phyloP scores from a whole-genome alignment of 1,140 invertebrate species.

The Drosophila oshimai region DNA sequence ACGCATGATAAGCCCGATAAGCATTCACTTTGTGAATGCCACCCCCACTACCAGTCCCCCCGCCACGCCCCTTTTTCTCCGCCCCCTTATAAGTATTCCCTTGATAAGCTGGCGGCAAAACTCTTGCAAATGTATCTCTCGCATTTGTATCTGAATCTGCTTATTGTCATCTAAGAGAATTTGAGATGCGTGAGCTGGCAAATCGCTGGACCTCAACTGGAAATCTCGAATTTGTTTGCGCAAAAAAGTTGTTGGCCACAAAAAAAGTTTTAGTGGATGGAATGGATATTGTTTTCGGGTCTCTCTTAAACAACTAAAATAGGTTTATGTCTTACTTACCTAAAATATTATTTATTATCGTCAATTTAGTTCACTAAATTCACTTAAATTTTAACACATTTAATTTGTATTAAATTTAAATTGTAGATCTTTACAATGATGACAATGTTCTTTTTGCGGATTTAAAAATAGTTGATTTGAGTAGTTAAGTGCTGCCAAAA shows the following conservation, averaged over 20 bases:
- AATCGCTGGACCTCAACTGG: conserved; percentile 1
- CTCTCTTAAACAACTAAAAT: no score
- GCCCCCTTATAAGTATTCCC: neutral
- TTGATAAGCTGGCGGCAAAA: conserved; percentile 21
- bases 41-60: neutral
- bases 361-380: no score
- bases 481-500: no score
- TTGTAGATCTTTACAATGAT: no score
- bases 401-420: no score
- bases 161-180: conserved; percentile 41
- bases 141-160: conserved; percentile 40
- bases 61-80: neutral
- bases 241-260: conserved; percentile 10
- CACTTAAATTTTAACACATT: no score
- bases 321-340: neutral
- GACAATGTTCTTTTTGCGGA: no score
- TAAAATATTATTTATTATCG: no score
- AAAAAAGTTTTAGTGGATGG: conserved; percentile 5
- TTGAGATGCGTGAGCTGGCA: conserved; percentile 7
- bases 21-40: conserved; percentile 44
- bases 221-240: conserved; percentile 18
- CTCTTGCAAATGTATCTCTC: conserved; percentile 16
- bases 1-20: conserved; percentile 67
- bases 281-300: neutral
- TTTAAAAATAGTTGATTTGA: no score